Base-by-base conservation (phyloP, 2,888 invertebrate genomes). In the Archips crataeganus region DNA sequence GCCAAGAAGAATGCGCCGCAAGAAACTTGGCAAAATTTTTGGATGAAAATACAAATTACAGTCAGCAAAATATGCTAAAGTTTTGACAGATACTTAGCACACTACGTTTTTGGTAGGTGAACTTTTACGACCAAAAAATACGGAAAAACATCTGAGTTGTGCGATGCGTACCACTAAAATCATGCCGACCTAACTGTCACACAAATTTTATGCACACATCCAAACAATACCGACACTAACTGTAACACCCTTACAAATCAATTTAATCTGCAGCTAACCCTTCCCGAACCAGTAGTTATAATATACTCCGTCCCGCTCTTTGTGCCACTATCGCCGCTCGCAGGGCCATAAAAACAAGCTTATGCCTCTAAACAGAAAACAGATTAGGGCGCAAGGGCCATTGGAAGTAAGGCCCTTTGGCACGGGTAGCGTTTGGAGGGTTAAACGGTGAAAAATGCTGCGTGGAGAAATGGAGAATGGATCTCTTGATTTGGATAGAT, bases 271-370 rank as follows among this genome's bases (percentile, higher is more conserved):
- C 49, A 49, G 49, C 32, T 57, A 57, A 57, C 57, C 57, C 57
- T 57, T 57, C 32, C 57, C 57, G 57, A 15, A 15, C n/a, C 45
- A 45, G 45, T 23, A 54, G 15, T 59, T 65, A 49, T 70, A 70
- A 71, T 71, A 42, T 71, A 45, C 71, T 71, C 51, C 65, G 60
- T 71, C 39, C 86, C 85, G 85, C 89, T 87, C 86, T 49, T 71
- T 67, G 74, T 70, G 59, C 84, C 88, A 89, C 87, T 94, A 94
- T 94, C 94, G 82, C 85, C 80, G 79, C 81, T 81, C 84, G 81
- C 94, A 94, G 94, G 84, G 90, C 93, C 89, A 94, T 94, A 94
- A 94, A 94, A 94, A 93, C 87, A 87, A 93, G 94, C 93, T 94
- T 94, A 94, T 92, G 93, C 85, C 87, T 92, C 93, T 91, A 74